Base-by-base conservation (phyloP, 2,113 vertebrate genomes). In the Brachirus orientalis region DNA sequence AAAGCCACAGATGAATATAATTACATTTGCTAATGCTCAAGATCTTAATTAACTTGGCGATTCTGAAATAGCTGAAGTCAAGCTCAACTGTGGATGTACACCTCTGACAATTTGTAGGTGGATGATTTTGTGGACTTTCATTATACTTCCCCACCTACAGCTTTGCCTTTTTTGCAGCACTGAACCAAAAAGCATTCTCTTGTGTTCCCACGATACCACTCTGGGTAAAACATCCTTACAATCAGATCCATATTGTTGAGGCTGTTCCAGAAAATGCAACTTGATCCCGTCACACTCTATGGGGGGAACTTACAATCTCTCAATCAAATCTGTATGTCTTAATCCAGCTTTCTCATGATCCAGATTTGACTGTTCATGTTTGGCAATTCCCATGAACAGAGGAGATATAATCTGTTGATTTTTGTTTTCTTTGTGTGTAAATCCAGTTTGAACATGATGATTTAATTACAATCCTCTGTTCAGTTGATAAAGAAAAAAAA, bases 381-480 rank as follows among this genome's bases (percentile, higher is more conserved):
- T 38, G 33, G 56, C 60, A 53, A 28, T 28, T 28, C 28, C 28
- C 28, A 55, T 60, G 56, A 38, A 59, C 36, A 44, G 41, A 74
- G 9, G 40, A 72, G 52, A 83, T 75, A 47, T 81, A 85, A 83
- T 83, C 75, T 77, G 69, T 50, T 71, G 66, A 77, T 77, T 53
- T 43, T 43, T 13, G 47, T 51, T 82, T 84, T 80, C 70, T 82
- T 68, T 59, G 55, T 53, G 65, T 82, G 71, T 69, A 72, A 88
- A 85, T 86, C 78, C 83, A 68, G n/a, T 79, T 53, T 65, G 43
- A 80, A 65, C 33, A 14, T 67, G 28, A 61, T 69, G 28, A 28
- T 28, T 28, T 28, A 28, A 68, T 45, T 40, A 44, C 54, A 43
- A 20, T 78, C 47, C 65, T 56, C 7, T 17, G 14, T 65, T 10